Conservation (phyloP, 2,797 vertebrate genomes). For the Gymnoscopelus braueri region DNA sequence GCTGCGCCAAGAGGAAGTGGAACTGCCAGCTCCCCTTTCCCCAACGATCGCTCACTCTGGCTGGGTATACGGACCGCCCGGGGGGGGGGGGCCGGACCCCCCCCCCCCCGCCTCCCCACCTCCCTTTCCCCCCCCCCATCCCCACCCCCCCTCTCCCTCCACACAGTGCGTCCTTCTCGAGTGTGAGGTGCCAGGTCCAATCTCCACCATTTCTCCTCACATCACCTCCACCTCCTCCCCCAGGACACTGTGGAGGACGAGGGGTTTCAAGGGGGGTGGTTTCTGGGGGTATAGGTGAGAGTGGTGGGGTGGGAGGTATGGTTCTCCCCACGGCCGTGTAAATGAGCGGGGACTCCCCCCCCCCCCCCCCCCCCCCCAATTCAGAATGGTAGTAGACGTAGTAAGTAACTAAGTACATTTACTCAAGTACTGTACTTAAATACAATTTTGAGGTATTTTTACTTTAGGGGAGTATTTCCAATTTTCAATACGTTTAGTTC, state of each 20-base stretch:
- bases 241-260: no score
- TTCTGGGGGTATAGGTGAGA: no score
- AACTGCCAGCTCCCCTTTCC: slow-evolving; percentile 90
- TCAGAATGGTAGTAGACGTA: no score
- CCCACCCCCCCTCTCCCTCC: no score
- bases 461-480: no score
- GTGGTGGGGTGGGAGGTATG: no score
- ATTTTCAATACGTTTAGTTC: no score
- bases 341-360: slow-evolving; percentile 65
- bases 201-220: slow-evolving; percentile 85
- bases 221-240: neutral
- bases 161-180: slow-evolving; percentile 76
- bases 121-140: no score
- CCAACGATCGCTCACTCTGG: slow-evolving; percentile 86
- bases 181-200: slow-evolving; percentile 89
- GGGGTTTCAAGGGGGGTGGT: no score
- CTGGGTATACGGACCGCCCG: slow-evolving; percentile 74
- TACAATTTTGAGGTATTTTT: no score
- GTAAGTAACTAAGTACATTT: no score
- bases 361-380: slow-evolving; percentile 40
- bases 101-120: slow-evolving; percentile 2
- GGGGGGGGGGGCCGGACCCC: slow-evolving; percentile 76
- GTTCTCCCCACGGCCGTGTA: slow-evolving; percentile 50
- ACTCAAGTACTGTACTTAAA: no score
- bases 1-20: slow-evolving; percentile 86